Base-by-base conservation (phyloP, 2,797 vertebrate genomes). In the Sebastes diaconus region DNA sequence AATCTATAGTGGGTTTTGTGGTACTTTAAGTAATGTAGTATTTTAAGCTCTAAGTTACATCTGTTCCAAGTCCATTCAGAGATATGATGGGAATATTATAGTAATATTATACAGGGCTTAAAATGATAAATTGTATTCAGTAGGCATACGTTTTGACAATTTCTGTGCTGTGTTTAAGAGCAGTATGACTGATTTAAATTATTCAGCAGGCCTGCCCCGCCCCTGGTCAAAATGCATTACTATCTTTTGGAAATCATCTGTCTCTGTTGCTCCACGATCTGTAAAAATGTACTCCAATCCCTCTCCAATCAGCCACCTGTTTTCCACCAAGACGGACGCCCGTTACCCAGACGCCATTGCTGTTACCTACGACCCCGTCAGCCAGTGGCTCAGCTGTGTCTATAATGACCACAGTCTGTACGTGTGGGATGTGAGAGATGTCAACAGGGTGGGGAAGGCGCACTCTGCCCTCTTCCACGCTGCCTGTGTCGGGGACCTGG, bases 331-430 rank as follows among this genome's bases (percentile, higher is more conserved):
- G 67, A 82, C 84, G 1, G 96, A 95, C 77, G 94, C 91, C 3
- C 96, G 90, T 81, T 98, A 97, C 92, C 97, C 98, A 27, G 98
- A 98, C 75, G 94, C 95, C 0, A 95, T 97, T 27, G 98, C 97
- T 2, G 93, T 99, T 84, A 97, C 97, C 42, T 99, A 97, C 79
- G 98, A 99, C 91, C 95, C 97, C 6, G 86, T 94, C 80, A 97
- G 96, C 90, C 95, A 95, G 79, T 97, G 97, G 97, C 96, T 99
- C 73, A 97, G 97, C 24, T 99, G 98, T 73, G 97, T 98, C 0
- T 99, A 99, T 93, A 97, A 95, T 1, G 98, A 99, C 91, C 98
- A 99, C 95, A 99, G 98, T 87, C 88, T 99, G 79, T 99, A 98
- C 1, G 97, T 99, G 84, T 99, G 98, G 98, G 98, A 99, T 58